phyloP scores from a whole-genome alignment of 2,113 vertebrate species.

The Trematomus loennbergii region DNA sequence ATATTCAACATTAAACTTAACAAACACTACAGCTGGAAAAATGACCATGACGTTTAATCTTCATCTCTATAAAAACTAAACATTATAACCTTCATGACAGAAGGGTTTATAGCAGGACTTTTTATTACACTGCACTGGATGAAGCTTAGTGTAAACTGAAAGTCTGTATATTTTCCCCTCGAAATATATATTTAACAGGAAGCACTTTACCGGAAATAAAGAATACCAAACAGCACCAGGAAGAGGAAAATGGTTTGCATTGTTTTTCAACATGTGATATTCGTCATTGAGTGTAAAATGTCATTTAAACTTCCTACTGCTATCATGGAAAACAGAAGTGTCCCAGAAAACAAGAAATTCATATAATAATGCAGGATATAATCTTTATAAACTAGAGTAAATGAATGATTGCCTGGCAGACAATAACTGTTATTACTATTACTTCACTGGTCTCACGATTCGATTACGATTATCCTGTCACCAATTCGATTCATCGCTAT shows the following conservation, averaged over 20 bases:
- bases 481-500: too few relatives aligned
- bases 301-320: neutral
- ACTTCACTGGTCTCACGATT: too few relatives aligned
- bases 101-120: neutral
- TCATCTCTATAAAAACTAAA: neutral
- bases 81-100: neutral
- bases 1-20: conserved; percentile 4
- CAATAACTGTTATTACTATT: too few relatives aligned
- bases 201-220: neutral
- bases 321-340: neutral
- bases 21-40: conserved; percentile 1
- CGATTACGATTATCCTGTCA: too few relatives aligned
- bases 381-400: neutral
- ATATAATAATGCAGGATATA: neutral
- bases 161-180: neutral
- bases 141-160: neutral
- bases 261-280: too few relatives aligned
- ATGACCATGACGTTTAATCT: neutral
- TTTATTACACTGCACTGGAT: neutral
- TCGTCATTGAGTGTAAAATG: neutral
- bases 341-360: neutral
- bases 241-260: neutral
- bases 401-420: neutral
- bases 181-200: neutral
- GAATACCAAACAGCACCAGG: neutral